Conservation (phyloP, 2,113 vertebrate genomes). For the Girardinichthys multiradiatus region DNA sequence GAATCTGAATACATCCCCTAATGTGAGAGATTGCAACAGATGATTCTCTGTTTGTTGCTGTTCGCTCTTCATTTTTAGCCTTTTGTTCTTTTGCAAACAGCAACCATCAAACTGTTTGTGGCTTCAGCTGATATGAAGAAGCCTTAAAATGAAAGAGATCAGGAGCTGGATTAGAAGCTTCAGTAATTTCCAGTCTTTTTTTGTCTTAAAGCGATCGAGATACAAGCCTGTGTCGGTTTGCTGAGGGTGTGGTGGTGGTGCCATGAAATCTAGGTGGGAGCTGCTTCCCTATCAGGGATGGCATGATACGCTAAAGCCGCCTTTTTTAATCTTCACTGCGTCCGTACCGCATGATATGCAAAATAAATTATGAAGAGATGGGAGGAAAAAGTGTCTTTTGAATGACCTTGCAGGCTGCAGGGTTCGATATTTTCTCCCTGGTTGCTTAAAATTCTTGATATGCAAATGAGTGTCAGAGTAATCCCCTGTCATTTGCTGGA, state of each 20-base stretch:
- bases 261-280: conserved; percentile 66
- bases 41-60: neutral
- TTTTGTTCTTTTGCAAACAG: conserved; percentile 7
- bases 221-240: conserved; percentile 34
- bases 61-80: neutral
- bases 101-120: conserved; percentile 31
- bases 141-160: conserved; percentile 52
- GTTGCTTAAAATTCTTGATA: conserved; percentile 81
- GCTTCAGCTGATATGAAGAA: conserved; percentile 23
- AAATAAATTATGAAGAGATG: conserved; percentile 75
- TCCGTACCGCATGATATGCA: conserved; percentile 78
- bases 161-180: conserved; percentile 61
- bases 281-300: conserved; percentile 73
- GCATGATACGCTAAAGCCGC: conserved; percentile 76
- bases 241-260: conserved; percentile 39
- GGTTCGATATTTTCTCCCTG: conserved; percentile 81
- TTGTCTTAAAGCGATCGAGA: neutral
- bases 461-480: conserved; percentile 81
- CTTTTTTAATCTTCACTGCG: conserved; percentile 71
- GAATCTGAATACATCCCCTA: conserved; percentile 36
- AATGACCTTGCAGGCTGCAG: conserved; percentile 85
- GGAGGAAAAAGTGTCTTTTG: conserved; percentile 74
- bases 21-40: conserved; percentile 35
- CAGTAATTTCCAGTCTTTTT: conserved; percentile 27
- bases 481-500: conserved; percentile 73